Base-by-base conservation (phyloP, 2,888 invertebrate genomes). In the Lasioglossum oenotherae region DNA sequence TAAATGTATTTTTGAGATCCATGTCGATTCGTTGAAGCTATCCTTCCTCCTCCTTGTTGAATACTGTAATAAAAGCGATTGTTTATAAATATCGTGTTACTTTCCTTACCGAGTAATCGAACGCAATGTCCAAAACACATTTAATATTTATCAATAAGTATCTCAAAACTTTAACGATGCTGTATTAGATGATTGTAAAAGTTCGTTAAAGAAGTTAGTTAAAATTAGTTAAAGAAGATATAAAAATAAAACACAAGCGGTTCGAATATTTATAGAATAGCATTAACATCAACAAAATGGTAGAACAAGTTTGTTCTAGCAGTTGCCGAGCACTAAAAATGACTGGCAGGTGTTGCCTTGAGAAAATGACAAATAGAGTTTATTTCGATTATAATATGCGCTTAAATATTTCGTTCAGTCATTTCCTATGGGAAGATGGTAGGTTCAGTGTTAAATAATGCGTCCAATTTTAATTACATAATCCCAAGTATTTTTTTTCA, bases 1-100 rank as follows among this genome's bases (percentile, higher is more conserved):
- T 88, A 88, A 84, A 88, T 69, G 67, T 73, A 73, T 49, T 79
- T 78, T 67, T 74, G n/a, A 64, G 53, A 81, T 16, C 1, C 41
- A 27, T 19, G 38, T 41, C 23, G 5, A n/a, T 71, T 14, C 1
- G 23, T 23, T 41, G 14, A 71, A 23, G n/a, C 23, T 41, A 1
- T n/a, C 14, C n/a, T 41, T n/a, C 10, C 23, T 5, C 38, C 12
- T 57, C 57, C 4, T 57, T 12, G 57, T 57, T n/a, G 23, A 57
- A n/a, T 4, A 57, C n/a, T 57, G 57, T 57, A 57, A 57, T 57
- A 57, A 57, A 57, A 4, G 2, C 3, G n/a, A 12, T n/a, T n/a
- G 12, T 57, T n/a, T 57, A 57, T 1, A 57, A n/a, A 57, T 57
- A 57, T 57, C n/a, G 12, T 12, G n/a, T 57, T n/a, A n/a, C n/a